A percentile compares a stretch with the other conserved stretches of the same genome.
These are phyloP conservation scores for Cyclophora albipunctata DNA, from an alignment of 2,888 invertebrate species.

Conservation along the genomic window DNA sequence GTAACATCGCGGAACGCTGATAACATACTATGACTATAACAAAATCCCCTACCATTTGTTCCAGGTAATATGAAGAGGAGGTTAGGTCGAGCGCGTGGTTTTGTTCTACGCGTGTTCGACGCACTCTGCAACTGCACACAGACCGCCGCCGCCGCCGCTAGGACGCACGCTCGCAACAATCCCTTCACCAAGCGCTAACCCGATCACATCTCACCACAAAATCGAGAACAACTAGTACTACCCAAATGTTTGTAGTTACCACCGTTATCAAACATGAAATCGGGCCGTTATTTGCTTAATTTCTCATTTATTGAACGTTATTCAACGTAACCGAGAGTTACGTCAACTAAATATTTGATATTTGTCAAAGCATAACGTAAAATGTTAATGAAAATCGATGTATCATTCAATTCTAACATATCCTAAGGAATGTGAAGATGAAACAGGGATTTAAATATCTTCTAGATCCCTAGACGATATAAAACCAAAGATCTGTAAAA, in stretches of 20 bases:
- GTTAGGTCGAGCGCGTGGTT: conserved; percentile 76
- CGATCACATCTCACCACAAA: conserved; percentile 28
- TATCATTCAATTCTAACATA: neutral
- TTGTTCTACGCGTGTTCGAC: conserved; percentile 77
- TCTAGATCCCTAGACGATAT: neutral
- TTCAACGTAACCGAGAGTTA: neutral
- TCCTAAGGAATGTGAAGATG: conserved; percentile 1
- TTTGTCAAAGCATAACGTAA: conserved; percentile 1
- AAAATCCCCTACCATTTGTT: conserved; percentile 26
- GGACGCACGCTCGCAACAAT: conserved; percentile 62
- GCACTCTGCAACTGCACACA: conserved; percentile 79
- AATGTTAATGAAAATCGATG: neutral
- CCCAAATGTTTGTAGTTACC: conserved; percentile 1
- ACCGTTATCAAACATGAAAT: conserved; percentile 3
- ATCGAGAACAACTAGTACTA: conserved; percentile 12
- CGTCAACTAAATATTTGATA: conserved; percentile 4
- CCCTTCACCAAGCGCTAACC: conserved; percentile 60
- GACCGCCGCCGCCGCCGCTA: conserved; percentile 72
- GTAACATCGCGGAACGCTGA: too few species aligned
- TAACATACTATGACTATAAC: too few species aligned
- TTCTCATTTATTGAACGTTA: conserved; percentile 6
- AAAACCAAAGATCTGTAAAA: conserved; percentile 3
- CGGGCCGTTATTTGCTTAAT: conserved; percentile 5
- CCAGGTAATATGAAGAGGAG: conserved; percentile 75
- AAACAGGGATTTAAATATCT: neutral